A percentile compares a stretch with the other conserved stretches of the same genome.
phyloP scores from a whole-genome alignment of 2,888 invertebrate genomes.

The Chloroclysta siterata region DNA sequence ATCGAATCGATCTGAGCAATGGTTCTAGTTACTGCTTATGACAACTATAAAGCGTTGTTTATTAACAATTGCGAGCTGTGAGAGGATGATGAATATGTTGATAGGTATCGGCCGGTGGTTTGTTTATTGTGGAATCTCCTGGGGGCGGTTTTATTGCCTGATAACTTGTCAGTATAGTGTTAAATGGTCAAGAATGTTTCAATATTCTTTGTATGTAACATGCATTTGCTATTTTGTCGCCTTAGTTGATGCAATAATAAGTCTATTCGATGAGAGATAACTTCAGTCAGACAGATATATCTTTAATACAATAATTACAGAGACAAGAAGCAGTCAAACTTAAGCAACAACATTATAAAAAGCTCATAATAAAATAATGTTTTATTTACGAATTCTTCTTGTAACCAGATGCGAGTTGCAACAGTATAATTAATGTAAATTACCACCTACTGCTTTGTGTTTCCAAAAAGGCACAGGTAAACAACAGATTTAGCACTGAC shows the following conservation, averaged over 20 bases:
- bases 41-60: constrained; percentile 62
- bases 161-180: constrained; percentile 18
- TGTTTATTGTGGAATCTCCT: constrained; percentile 37
- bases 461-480: constrained; percentile 11
- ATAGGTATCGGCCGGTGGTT: constrained; percentile 50
- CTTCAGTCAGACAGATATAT: neutral
- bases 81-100: constrained; percentile 53
- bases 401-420: constrained; percentile 17
- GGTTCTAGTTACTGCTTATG: constrained; percentile 59
- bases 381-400: neutral
- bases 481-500: constrained; percentile 16
- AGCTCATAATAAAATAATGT: too few relatives aligned
- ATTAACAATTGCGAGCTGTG: constrained; percentile 53
- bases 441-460: constrained; percentile 17
- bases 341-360: too few relatives aligned
- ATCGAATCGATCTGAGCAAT: constrained; percentile 55
- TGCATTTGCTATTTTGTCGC: neutral
- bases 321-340: neutral
- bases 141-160: constrained; percentile 31
- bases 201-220: neutral
- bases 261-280: neutral
- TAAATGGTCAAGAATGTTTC: constrained; percentile 14
- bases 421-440: constrained; percentile 18
- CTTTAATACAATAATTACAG: neutral
- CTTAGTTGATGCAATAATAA: neutral